Evolutionary conservation across 2,113 vertebrate species (phyloP), one percentile per base, ranked within the genome.

Genomic region (Otis tarda): DNA sequence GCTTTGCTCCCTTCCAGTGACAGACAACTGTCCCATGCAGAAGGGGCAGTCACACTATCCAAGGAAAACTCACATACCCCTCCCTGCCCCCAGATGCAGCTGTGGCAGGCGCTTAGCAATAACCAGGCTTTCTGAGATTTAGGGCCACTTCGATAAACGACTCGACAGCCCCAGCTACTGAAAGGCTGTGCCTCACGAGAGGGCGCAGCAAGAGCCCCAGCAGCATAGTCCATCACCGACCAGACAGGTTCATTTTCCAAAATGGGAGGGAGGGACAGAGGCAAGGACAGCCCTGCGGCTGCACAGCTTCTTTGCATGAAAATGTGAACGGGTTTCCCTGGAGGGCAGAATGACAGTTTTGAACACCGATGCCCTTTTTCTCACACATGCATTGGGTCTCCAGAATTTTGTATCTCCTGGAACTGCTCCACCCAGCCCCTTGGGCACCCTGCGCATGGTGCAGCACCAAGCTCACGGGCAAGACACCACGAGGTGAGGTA

Each of bases 11-110:
- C 31, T 52, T 30, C 64, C 67, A 52, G 39, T 1, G 6, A 14
- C 1, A 18, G 37, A 69, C 19, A 67, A 24, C 14, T 2, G 1
- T 13, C 23, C 74, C 0, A 0, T 8, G 70, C 10, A 12, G 24
- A 41, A 59, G 25, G 22, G 28, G 23, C 28, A 27, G 28, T 24
- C 55, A 20, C 0, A 2, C 27, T 22, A 31, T 39, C 12, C 0
- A 0, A 68, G 23, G 23, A 25, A 23, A 67, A 82, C 4, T 10
- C 6, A 1, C 10, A 14, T 0, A 0, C 4, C 33, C 16, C 7
- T 76, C 4, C 14, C 28, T 63, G 52, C 6, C 31, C 41, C 52
- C 3, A 57, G 35, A 21, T 0, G 0, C 7, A 4, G 25, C 71
- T 2, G 8, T 8, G 4, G 59, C 33, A n/a, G 68, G 50, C 0